Conservation (phyloP, 2,888 invertebrate genomes). For the Melanargia galathea region DNA sequence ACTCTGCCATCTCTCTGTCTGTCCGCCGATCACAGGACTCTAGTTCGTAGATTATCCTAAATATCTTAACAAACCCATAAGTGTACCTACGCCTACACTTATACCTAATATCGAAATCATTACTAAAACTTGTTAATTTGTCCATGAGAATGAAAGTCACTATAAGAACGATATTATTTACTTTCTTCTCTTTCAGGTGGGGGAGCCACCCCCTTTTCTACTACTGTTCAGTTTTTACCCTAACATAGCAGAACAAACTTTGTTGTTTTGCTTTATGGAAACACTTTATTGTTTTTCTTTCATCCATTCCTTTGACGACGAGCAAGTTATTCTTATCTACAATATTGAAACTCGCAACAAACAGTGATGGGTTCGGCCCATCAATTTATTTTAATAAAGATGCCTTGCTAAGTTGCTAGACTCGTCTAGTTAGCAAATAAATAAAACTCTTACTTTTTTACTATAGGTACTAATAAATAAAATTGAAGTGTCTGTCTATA, state of each 20-base stretch:
- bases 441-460: no score
- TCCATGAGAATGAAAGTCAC: conserved; percentile 7
- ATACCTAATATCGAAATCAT: background rate
- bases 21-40: no score
- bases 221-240: conserved; percentile 43
- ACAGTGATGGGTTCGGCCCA: background rate
- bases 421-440: no score
- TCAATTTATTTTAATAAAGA: background rate
- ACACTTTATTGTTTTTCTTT: conserved; percentile 78
- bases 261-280: conserved; percentile 75
- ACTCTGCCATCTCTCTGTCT: no score
- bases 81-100: no score
- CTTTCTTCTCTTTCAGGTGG: conserved; percentile 42
- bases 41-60: no score
- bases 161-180: conserved; percentile 25
- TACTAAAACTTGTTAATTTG: background rate
- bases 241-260: conserved; percentile 71
- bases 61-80: no score
- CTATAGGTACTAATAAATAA: no score
- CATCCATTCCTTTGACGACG: conserved; percentile 62
- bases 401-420: no score
- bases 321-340: conserved; percentile 49
- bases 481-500: no score
- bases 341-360: conserved; percentile 48
- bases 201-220: conserved; percentile 42